Evolutionary conservation across 2,113 vertebrate genomes (phyloP).

Genomic region (Grammomys surdaster): DNA sequence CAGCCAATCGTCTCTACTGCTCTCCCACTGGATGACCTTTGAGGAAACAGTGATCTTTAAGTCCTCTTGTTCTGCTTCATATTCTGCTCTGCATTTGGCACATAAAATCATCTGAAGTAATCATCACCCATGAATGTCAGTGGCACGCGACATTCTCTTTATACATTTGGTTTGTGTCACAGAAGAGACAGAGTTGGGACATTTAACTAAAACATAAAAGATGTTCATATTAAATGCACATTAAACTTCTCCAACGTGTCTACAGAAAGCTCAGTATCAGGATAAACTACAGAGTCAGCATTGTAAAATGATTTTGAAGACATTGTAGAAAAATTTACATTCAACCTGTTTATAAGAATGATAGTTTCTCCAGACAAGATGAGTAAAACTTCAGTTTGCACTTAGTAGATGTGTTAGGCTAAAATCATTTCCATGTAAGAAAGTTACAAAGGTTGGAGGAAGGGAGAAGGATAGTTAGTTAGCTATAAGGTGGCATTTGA

Average conservation of each 20-base stretch:
- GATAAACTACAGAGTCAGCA: not conserved
- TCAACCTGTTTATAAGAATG: not conserved
- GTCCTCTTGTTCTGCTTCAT: slow-evolving; percentile 53
- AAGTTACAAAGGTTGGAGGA: not conserved
- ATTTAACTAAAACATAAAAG: slow-evolving; percentile 32
- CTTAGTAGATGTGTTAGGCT: not conserved
- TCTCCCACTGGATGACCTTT: slow-evolving; percentile 32
- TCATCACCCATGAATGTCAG: slow-evolving; percentile 70
- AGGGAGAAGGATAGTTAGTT: not conserved
- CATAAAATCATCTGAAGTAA: slow-evolving; percentile 56
- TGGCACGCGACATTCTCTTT: not conserved
- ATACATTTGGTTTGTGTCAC: not conserved
- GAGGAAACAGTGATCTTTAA: slow-evolving; percentile 48
- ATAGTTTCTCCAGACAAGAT: slow-evolving; percentile 1
- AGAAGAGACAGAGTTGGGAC: not conserved
- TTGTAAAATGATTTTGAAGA: not conserved
- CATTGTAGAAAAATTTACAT: not conserved
- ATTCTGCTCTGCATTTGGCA: not conserved
- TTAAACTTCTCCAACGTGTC: not conserved
- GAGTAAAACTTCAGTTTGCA: slow-evolving; percentile 3
- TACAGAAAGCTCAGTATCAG: not conserved
- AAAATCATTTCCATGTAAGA: not conserved
- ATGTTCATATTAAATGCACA: not conserved
- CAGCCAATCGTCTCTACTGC: not conserved
- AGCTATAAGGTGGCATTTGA: slow-evolving; percentile 38